A percentile compares a stretch with the other conserved stretches of the same genome.
Evolutionary conservation across 2,113 vertebrate genomes (phyloP).

Genomic region (Sceloporus tristichus): DNA sequence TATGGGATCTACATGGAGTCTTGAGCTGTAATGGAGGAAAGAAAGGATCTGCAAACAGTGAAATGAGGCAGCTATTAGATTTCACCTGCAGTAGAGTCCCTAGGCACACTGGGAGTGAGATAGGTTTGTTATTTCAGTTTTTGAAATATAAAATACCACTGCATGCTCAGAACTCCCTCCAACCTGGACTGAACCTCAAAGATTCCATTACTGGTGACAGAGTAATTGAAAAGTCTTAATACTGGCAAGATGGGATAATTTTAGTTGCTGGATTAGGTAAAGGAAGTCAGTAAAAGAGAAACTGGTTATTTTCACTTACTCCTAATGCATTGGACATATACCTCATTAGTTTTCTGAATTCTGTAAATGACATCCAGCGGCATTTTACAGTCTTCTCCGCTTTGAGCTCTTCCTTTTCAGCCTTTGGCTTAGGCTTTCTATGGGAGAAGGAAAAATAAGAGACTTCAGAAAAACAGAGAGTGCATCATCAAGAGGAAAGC

Average conservation of each 20-base stretch:
- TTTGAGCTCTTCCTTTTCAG: not conserved
- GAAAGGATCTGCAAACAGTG: not conserved
- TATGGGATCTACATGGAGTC: not conserved
- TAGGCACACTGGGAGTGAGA: too few species aligned
- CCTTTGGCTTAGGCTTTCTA: not conserved
- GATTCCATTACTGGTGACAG: not conserved
- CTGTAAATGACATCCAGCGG: slow-evolving; percentile 12
- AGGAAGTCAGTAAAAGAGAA: not conserved
- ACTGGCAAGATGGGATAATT: not conserved
- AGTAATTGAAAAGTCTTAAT: not conserved
- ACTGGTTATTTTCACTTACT: not conserved
- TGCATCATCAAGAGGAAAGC: not conserved
- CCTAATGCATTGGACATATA: not conserved
- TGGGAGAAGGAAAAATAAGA: not conserved
- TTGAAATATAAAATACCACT: not conserved
- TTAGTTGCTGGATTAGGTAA: not conserved
- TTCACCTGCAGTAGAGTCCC: not conserved
- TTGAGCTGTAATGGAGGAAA: not conserved
- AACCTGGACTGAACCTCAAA: not conserved
- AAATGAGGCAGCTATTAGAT: not conserved
- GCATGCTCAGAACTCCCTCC: not conserved
- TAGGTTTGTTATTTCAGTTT: not conserved
- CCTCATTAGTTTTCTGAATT: slow-evolving; percentile 21
- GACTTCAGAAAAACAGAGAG: not conserved
- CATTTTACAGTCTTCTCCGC: not conserved